Evolutionary conservation across 2,113 vertebrate species (phyloP).

Genomic region (Conger conger): DNA sequence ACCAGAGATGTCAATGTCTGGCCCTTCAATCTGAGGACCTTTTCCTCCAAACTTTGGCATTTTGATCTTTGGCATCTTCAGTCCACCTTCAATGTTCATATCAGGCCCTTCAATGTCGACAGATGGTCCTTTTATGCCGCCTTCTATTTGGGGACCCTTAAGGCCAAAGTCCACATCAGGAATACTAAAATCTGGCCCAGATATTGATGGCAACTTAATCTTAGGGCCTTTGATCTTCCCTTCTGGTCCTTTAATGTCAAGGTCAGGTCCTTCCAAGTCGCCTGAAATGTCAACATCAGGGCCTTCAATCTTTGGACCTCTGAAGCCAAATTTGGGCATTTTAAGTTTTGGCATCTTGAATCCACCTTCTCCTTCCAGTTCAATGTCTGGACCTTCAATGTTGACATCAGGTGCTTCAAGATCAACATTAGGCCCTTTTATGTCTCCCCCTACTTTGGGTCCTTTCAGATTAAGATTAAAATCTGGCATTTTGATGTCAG

Average conservation of each 20-base stretch:
- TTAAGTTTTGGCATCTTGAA: slow-evolving; percentile 37
- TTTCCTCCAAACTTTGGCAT: slow-evolving; percentile 32
- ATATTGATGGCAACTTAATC: slow-evolving; percentile 35
- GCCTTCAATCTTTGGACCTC: slow-evolving; percentile 51
- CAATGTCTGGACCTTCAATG: slow-evolving; percentile 20
- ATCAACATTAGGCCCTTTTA: slow-evolving; percentile 29
- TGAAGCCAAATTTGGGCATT: slow-evolving; percentile 28
- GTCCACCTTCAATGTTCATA: slow-evolving; percentile 26
- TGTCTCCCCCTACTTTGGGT: slow-evolving; percentile 27
- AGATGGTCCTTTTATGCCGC: slow-evolving; percentile 46
- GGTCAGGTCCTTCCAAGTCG: slow-evolving; percentile 18
- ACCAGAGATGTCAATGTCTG: slow-evolving; percentile 33
- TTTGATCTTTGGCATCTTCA: slow-evolving; percentile 23
- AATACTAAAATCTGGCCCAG: slow-evolving; percentile 23
- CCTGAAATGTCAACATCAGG: slow-evolving; percentile 42
- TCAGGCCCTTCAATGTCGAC: slow-evolving; percentile 50
- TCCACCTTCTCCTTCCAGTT: slow-evolving; percentile 33
- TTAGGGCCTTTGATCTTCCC: slow-evolving; percentile 22
- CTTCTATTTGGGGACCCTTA: slow-evolving; percentile 49
- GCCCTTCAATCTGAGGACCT: slow-evolving; percentile 50
- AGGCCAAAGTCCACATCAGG: slow-evolving; percentile 23
- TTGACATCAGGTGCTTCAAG: slow-evolving; percentile 47
- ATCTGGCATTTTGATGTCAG: slow-evolving; percentile 39
- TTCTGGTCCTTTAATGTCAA: slow-evolving; percentile 30
- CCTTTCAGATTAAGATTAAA: slow-evolving; percentile 40